Conservation (phyloP, 2,797 vertebrate genomes). For the Gila robusta region DNA sequence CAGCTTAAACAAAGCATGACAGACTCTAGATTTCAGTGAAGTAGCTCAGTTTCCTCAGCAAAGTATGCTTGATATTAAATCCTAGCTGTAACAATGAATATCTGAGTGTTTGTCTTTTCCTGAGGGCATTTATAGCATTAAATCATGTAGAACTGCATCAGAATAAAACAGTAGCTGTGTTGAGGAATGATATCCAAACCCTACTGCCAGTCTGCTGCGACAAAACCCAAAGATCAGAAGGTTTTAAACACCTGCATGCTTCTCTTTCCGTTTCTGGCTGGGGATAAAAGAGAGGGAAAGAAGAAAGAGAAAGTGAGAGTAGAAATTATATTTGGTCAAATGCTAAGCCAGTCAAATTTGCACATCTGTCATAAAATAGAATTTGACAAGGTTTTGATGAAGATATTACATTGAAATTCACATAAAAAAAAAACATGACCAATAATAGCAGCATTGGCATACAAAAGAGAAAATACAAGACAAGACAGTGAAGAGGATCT, state of each 20-base stretch:
- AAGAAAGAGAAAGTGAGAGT: background rate
- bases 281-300: background rate
- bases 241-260: slow-evolving; percentile 49
- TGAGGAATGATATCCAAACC: slow-evolving; percentile 2
- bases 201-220: slow-evolving; percentile 13
- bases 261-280: slow-evolving; percentile 4
- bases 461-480: background rate
- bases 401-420: slow-evolving; percentile 1
- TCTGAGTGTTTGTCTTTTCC: background rate
- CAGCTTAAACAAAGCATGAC: background rate
- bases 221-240: slow-evolving; percentile 44
- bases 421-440: background rate
- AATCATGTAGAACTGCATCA: slow-evolving; percentile 19
- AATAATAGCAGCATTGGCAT: background rate
- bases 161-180: background rate
- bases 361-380: background rate
- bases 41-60: background rate
- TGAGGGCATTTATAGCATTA: slow-evolving; percentile 1
- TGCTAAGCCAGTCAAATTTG: slow-evolving; percentile 24
- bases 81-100: background rate
- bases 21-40: slow-evolving; percentile 13
- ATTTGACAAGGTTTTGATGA: slow-evolving; percentile 3
- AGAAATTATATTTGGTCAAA: slow-evolving; percentile 45
- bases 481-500: background rate
- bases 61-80: slow-evolving; percentile 1